Base-by-base conservation (phyloP, 2,888 invertebrate species). In the Oscheius sp. region DNA sequence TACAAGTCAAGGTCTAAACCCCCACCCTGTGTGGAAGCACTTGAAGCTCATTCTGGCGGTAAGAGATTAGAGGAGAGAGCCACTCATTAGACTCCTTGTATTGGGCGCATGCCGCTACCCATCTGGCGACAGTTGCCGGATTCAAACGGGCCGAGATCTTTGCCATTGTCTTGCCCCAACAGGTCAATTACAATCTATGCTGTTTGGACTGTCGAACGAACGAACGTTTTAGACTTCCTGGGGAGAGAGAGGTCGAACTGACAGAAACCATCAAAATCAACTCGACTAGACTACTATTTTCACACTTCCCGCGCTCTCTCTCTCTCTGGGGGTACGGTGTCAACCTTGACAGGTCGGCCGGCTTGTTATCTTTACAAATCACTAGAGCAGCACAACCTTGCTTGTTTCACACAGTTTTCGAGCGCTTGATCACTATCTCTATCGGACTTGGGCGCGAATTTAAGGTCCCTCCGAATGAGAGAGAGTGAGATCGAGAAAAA, bases 101-200 rank as follows among this genome's bases (percentile, higher is more conserved):
- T 58, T 58, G 53, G 8, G 27, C 61, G 61, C 61, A 61, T 61
- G 61, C 61, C 61, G 61, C 61, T 61, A 61, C 61, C 61, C 61
- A 61, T 61, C 61, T 61, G 61, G 61, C 61, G 61, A 61, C 61
- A 61, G 61, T 61, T 55, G 50, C 50, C 61, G n/a, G 42, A 61
- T 61, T 61, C 61, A 61, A 61, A 61, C 45, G 31, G 25, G 27
- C 39, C 58, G 58, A 61, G 61, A 61, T 5, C n/a, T 23, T 3
- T 27, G 27, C 1, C 61, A 61, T 61, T 61, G 61, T 45, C 61
- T 61, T 15, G n/a, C n/a, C n/a, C n/a, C 45, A 3, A 3, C 15
- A 20, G 29, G 53, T 55, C 34, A 61, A 45, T 42, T 61, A 61
- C 29, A 29, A 10, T n/a, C 10, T 17, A 10, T 8, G 39, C 42